Base-by-base conservation (phyloP, 2,888 invertebrate genomes). In the Leucophora obtusa region DNA sequence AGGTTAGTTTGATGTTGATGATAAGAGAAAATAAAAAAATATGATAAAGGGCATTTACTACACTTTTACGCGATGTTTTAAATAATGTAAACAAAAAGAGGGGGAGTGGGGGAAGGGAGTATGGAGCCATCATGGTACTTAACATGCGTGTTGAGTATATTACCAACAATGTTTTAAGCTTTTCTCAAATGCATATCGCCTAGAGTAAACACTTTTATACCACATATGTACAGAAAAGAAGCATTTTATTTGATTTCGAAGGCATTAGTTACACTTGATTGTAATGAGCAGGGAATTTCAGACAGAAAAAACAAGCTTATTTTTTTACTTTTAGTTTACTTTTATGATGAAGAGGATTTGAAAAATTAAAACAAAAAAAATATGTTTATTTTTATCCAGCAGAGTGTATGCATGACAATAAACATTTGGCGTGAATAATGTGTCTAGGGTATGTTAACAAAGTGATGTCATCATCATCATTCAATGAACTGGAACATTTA, bases 401-500 rank as follows among this genome's bases (percentile, higher is more conserved):
- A 6, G 7, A n/a, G 35, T 18, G 21, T 54, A 35, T 21, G 2
- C 5, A 58, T 38, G 77, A 78, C 66, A 78, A 78, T 78, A 78
- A 78, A 72, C 66, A 71, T 72, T 77, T 72, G 77, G 71, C 66
- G 66, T 78, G 53, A 78, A 78, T 78, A 78, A 78, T 78, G 66
- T 72, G 77, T 78, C 77, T 71, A 72, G 77, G 77, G 77, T 78
- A 78, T 78, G 71, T 68, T 78, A 78, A 72, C 77, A 72, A 72
- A 80, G 76, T 80, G 80, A 80, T 80, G 80, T 76, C 81, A 77
- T 73, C 75, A 79, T 72, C 70, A 11, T 38, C 38, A 47, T 81
- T 73, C 81, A 81, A 74, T 81, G 81, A 77, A 81, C 77, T 73
- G 81, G 65, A 81, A 81, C 81, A 77, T 81, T 77, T 77, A 66